phyloP scores from a whole-genome alignment of 2,113 vertebrate species.

The Oncorhynchus keta region DNA sequence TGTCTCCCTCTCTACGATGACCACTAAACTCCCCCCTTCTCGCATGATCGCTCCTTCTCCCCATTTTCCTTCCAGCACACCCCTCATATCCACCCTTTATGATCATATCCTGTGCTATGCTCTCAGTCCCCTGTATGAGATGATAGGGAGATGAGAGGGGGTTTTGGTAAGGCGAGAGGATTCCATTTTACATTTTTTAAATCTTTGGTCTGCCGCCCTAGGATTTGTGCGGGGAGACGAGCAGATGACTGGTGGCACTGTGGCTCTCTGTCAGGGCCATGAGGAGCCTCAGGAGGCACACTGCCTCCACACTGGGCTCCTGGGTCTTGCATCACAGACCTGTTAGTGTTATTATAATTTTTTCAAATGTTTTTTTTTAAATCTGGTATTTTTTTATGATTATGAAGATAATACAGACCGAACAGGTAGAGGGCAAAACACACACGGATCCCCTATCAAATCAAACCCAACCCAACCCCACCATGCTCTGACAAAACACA shows the following conservation, averaged over 20 bases:
- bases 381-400: too few species aligned
- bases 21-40: conserved; percentile 12
- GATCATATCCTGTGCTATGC: background rate
- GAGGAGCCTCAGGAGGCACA: background rate
- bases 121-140: background rate
- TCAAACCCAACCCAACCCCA: too few species aligned
- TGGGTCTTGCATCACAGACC: background rate
- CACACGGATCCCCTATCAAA: too few species aligned
- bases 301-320: background rate
- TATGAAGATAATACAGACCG: too few species aligned
- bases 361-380: too few species aligned
- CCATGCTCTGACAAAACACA: too few species aligned
- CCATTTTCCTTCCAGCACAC: background rate
- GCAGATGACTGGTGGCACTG: background rate
- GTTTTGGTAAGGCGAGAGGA: background rate
- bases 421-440: too few species aligned
- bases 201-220: too few species aligned
- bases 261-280: background rate
- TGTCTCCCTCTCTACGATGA: conserved; percentile 21
- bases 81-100: conserved; percentile 9
- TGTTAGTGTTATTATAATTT: too few species aligned
- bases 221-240: background rate
- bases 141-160: background rate
- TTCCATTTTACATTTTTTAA: background rate
- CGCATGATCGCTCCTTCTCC: conserved; percentile 15